phyloP scores from a whole-genome alignment of 2,113 vertebrate genomes.

The Pygoscelis antarcticus region DNA sequence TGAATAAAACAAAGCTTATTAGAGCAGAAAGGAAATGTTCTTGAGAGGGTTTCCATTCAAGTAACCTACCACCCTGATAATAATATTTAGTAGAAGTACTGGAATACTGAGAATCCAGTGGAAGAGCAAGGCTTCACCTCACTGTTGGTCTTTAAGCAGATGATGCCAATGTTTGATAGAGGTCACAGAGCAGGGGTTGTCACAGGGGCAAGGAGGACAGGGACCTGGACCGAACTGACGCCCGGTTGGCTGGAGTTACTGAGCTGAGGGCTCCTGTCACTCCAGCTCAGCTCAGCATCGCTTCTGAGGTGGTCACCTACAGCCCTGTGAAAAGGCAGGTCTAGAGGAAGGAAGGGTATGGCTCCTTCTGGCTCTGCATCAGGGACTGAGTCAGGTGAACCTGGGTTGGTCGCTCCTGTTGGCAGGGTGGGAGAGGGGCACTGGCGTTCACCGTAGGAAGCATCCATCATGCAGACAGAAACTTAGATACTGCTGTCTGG shows the following conservation, averaged over 20 bases:
- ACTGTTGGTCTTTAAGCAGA: not conserved
- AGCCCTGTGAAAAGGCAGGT: not conserved
- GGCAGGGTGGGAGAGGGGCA: accelerated
- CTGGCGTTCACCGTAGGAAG: accelerated
- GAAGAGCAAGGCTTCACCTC: not conserved
- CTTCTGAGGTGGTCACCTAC: not conserved
- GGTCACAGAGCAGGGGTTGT: not conserved
- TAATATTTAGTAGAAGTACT: not conserved
- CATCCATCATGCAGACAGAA: no score
- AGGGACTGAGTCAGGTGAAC: not conserved
- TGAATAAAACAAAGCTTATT: not conserved
- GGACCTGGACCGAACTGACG: not conserved
- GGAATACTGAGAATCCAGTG: not conserved
- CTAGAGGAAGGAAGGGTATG: not conserved
- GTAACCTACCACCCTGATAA: not conserved
- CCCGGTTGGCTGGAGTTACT: not conserved
- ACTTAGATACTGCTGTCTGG: not conserved
- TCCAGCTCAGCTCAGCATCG: not conserved
- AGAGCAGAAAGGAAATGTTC: not conserved
- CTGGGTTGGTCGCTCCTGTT: not conserved
- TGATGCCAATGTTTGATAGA: not conserved
- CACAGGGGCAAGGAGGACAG: not conserved
- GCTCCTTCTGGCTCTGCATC: not conserved
- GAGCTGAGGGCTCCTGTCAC: not conserved
- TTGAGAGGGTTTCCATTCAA: not conserved